Conservation (phyloP, 2,797 vertebrate genomes). For the Megalops cyprinoides region DNA sequence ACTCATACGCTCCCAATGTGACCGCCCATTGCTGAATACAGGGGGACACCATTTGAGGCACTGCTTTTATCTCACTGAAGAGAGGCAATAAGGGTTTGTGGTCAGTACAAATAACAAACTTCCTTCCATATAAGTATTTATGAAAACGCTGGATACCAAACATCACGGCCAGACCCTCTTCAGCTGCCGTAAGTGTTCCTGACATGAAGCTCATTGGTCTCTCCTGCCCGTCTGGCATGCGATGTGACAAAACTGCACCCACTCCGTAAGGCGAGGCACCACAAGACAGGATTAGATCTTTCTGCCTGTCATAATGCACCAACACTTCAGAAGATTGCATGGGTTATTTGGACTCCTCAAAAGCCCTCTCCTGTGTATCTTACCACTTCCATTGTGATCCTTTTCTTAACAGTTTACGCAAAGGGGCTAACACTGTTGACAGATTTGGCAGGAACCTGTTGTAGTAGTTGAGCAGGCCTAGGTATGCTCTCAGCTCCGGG, state of each 20-base stretch:
- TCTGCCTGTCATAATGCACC: slow-evolving; percentile 28
- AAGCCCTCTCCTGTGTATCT: background rate
- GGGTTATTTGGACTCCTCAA: slow-evolving; percentile 30
- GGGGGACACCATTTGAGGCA: slow-evolving; percentile 46
- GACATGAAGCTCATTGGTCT: slow-evolving; percentile 41
- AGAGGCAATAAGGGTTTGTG: slow-evolving; percentile 42
- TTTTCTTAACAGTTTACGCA: slow-evolving; percentile 35
- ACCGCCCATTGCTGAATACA: slow-evolving; percentile 38
- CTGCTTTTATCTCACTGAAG: slow-evolving; percentile 37
- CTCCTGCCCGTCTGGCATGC: slow-evolving; percentile 38
- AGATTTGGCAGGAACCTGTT: slow-evolving; percentile 38
- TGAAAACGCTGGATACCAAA: slow-evolving; percentile 41
- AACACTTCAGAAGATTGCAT: slow-evolving; percentile 33
- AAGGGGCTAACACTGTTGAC: slow-evolving; percentile 25
- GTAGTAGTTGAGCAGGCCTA: slow-evolving; percentile 39
- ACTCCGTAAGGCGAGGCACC: slow-evolving; percentile 32
- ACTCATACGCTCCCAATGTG: slow-evolving; percentile 40
- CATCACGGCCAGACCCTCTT: slow-evolving; percentile 40
- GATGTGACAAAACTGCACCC: slow-evolving; percentile 39
- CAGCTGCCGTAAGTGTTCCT: slow-evolving; percentile 11
- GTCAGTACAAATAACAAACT: slow-evolving; percentile 39
- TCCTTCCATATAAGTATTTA: slow-evolving; percentile 41
- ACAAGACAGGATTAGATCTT: slow-evolving; percentile 28
- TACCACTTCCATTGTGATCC: slow-evolving; percentile 31
- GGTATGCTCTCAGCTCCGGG: slow-evolving; percentile 37